A percentile compares a stretch with the other conserved stretches of the same genome.
These are phyloP conservation scores for Heterotis niloticus DNA, from an alignment of 2,113 vertebrate genomes.

Conservation along the genomic window DNA sequence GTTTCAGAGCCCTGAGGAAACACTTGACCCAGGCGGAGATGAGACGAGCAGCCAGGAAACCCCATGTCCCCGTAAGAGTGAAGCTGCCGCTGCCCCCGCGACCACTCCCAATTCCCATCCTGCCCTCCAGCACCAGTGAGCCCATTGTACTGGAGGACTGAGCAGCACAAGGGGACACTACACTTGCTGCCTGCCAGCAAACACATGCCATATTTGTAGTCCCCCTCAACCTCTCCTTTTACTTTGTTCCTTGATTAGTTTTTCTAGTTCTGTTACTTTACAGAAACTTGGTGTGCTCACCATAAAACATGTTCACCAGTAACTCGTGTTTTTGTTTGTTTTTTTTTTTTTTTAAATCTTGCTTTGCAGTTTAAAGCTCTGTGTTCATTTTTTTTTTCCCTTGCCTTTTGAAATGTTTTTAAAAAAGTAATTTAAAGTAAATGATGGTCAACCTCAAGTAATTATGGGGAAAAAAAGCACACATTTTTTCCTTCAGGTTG, in stretches of 20 bases:
- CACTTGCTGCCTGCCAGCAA: conserved; percentile 37
- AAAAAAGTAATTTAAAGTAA: conserved; percentile 60
- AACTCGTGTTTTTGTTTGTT: conserved; percentile 38
- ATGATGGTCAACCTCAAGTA: conserved; percentile 54
- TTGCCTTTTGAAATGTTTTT: conserved; percentile 53
- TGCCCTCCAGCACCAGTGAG: conserved; percentile 83
- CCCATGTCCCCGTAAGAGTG: conserved; percentile 79
- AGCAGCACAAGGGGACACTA: conserved; percentile 40
- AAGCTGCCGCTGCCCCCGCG: conserved; percentile 66
- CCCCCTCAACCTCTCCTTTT: conserved; percentile 28
- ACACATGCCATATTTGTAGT: conserved; percentile 45
- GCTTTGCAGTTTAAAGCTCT: conserved; percentile 32
- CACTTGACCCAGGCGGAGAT: conserved; percentile 86
- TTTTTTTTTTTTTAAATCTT: conserved; percentile 44
- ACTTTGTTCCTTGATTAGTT: conserved; percentile 41
- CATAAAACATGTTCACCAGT: conserved; percentile 27
- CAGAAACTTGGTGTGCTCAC: conserved; percentile 32
- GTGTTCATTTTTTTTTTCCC: conserved; percentile 29
- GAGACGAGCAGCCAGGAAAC: conserved; percentile 80
- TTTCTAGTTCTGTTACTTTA: conserved; percentile 42
- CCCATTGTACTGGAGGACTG: conserved; percentile 90
- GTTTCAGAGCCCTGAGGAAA: conserved; percentile 78
- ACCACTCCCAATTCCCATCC: conserved; percentile 59
- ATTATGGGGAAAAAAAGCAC: conserved; percentile 52
- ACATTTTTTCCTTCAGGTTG: conserved; percentile 50